Conservation (phyloP, 2,113 vertebrate genomes). For the Hippocampus abdominalis region DNA sequence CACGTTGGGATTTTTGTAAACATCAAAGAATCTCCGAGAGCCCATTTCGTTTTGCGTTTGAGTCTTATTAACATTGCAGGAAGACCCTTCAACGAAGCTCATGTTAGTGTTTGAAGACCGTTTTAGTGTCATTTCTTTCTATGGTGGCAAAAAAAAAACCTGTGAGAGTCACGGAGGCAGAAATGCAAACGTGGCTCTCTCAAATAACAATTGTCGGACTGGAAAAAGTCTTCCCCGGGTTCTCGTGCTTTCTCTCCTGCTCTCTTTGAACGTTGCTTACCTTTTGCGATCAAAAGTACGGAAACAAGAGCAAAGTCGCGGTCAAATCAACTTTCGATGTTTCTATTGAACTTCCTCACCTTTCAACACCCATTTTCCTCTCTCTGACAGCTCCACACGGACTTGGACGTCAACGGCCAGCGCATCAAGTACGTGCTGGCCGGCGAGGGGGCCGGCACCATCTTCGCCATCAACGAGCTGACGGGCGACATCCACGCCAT, state of each 20-base stretch:
- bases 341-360: no score
- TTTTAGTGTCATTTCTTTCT: neutral
- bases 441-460: slow-evolving; percentile 95
- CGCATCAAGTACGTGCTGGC: slow-evolving; percentile 94
- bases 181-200: slow-evolving; percentile 1
- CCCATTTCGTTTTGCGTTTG: neutral
- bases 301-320: slow-evolving; percentile 48
- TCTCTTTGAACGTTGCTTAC: slow-evolving; percentile 33
- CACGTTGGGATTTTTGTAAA: neutral
- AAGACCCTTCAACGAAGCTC: neutral
- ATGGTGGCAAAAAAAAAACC: neutral
- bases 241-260: neutral
- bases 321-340: slow-evolving; percentile 11
- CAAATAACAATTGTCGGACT: slow-evolving; percentile 29
- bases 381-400: slow-evolving; percentile 87
- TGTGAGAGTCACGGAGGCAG: neutral
- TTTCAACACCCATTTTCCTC: neutral
- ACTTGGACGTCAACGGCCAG: slow-evolving; percentile 86
- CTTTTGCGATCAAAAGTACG: slow-evolving; percentile 36
- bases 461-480: slow-evolving; percentile 95
- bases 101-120: neutral
- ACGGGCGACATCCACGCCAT: slow-evolving; percentile 98
- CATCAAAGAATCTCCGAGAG: neutral
- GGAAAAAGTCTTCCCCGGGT: slow-evolving; percentile 33
- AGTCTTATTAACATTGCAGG: neutral